These are phyloP conservation scores for Falco rusticolus DNA, from an alignment of 2,797 vertebrate species.

Conservation along the genomic window DNA sequence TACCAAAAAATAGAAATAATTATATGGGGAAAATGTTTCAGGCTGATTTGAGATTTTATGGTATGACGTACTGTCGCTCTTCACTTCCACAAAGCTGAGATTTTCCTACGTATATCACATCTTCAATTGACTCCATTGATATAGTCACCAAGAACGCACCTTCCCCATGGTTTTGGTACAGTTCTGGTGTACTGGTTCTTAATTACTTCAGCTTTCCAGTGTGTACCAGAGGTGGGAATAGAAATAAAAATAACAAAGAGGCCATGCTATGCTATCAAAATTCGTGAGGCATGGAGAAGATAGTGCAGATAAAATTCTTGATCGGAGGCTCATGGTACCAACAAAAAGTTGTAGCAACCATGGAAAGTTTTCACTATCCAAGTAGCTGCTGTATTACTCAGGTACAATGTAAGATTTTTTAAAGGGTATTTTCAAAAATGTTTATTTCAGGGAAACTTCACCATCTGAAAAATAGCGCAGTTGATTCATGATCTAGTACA, in stretches of 20 bases:
- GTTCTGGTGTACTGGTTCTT: not conserved
- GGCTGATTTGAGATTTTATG: not conserved
- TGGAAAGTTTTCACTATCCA: not conserved
- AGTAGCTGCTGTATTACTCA: not conserved
- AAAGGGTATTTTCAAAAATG: not conserved
- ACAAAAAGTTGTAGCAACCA: accelerated
- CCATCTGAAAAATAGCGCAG: not conserved
- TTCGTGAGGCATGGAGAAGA: accelerated
- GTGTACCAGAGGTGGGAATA: not conserved
- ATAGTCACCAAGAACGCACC: not conserved
- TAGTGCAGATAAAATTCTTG: not conserved
- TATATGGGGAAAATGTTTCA: not conserved
- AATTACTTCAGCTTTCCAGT: not conserved
- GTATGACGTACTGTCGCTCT: not conserved
- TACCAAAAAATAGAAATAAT: not conserved
- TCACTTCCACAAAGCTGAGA: not conserved
- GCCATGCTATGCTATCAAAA: accelerated
- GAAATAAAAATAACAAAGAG: not conserved
- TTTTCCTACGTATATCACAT: not conserved
- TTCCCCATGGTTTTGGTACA: not conserved
- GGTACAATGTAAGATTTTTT: not conserved
- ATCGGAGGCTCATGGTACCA: not conserved
- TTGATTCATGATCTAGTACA: not conserved
- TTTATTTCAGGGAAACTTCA: not conserved
- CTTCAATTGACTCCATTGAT: not conserved